phyloP scores from a whole-genome alignment of 2,888 invertebrate genomes.

The Eilema caniola region DNA sequence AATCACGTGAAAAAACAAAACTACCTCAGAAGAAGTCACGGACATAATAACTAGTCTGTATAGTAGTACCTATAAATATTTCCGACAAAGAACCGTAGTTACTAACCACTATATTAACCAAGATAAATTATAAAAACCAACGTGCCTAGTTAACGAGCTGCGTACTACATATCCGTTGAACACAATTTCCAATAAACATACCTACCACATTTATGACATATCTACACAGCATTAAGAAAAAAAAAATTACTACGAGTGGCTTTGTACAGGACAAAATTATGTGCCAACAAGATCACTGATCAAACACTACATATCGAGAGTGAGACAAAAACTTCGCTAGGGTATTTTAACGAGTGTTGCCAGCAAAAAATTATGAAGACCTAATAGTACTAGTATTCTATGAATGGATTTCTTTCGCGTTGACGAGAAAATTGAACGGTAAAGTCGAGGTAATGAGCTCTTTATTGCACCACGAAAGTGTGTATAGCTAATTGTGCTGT shows the following conservation, averaged over 20 bases:
- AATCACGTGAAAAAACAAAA: too few relatives aligned
- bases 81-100: background rate
- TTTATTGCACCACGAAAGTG: constrained; percentile 29
- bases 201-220: background rate
- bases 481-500: constrained; percentile 2
- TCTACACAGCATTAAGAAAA: background rate
- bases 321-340: constrained; percentile 31
- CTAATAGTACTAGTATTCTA: constrained; percentile 42
- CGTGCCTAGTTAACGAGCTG: background rate
- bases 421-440: constrained; percentile 51
- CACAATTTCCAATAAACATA: background rate
- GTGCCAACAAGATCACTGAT: constrained; percentile 39
- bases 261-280: constrained; percentile 27
- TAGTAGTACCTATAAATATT: background rate
- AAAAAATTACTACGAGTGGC: constrained; percentile 7
- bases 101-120: background rate
- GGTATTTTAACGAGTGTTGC: constrained; percentile 51
- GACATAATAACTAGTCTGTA: background rate
- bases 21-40: too few relatives aligned
- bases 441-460: constrained; percentile 35
- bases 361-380: constrained; percentile 48
- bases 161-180: background rate
- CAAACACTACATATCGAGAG: constrained; percentile 41
- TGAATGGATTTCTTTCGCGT: constrained; percentile 49
- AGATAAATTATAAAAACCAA: constrained; percentile 1